Conservation (phyloP, 2,113 vertebrate species). For the Rhinoderma darwinii region DNA sequence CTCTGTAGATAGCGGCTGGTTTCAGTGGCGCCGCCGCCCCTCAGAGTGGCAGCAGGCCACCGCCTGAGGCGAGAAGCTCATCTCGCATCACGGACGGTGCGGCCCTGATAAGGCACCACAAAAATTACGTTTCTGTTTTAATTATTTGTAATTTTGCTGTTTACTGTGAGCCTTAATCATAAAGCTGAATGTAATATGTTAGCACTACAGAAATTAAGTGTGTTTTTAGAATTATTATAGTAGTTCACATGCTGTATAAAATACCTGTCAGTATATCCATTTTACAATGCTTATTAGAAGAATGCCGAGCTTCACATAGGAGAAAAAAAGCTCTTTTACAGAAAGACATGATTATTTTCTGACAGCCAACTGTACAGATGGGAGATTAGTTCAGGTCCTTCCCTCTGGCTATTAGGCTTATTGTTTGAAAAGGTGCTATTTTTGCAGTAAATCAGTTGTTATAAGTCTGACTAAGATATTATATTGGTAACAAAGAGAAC, state of each 20-base stretch:
- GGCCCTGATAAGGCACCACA: too few species aligned
- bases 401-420: conserved; percentile 5
- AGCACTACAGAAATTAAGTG: not conserved
- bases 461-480: not conserved
- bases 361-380: conserved; percentile 35
- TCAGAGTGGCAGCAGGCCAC: too few species aligned
- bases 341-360: conserved; percentile 32
- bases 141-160: not conserved
- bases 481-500: not conserved
- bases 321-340: conserved; percentile 10
- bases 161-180: not conserved
- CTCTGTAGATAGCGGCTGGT: too few species aligned
- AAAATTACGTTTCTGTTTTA: too few species aligned
- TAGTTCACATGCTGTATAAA: not conserved
- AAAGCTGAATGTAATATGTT: not conserved
- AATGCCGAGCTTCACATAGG: not conserved
- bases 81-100: too few species aligned
- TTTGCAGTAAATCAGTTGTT: conserved; percentile 12
- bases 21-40: too few species aligned
- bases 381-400: conserved; percentile 31
- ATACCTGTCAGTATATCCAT: not conserved
- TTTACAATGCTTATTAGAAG: not conserved
- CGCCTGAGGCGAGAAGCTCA: too few species aligned
- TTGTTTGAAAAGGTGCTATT: conserved; percentile 13
- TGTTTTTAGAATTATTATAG: not conserved